Conservation (phyloP, 2,797 vertebrate species). For the Clarias fuscus region DNA sequence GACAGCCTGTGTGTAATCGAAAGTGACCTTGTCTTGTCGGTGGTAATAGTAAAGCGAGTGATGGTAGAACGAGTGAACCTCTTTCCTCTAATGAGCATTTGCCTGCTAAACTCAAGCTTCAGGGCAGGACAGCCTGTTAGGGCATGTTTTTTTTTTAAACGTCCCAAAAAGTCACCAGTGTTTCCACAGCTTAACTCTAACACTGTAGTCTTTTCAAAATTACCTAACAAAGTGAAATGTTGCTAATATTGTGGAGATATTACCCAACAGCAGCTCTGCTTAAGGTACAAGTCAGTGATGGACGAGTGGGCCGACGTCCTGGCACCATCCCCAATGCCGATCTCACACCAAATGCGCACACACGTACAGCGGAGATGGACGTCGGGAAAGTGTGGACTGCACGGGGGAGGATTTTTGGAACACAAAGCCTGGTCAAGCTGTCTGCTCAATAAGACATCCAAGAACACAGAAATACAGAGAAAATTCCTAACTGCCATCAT, state of each 20-base stretch:
- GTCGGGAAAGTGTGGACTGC: conserved; percentile 75
- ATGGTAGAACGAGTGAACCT: conserved; percentile 24
- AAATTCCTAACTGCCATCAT: conserved; percentile 55
- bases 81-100: conserved; percentile 54
- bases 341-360: conserved; percentile 62
- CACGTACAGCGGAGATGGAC: conserved; percentile 74
- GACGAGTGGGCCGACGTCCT: conserved; percentile 59
- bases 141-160: neutral
- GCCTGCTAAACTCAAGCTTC: conserved; percentile 41
- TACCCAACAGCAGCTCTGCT: conserved; percentile 28
- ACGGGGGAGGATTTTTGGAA: conserved; percentile 78
- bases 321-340: conserved; percentile 54
- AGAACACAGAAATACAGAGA: conserved; percentile 76
- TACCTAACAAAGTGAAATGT: neutral
- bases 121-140: conserved; percentile 20
- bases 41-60: conserved; percentile 39
- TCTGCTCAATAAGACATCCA: conserved; percentile 82
- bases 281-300: conserved; percentile 55
- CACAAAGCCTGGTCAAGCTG: conserved; percentile 82
- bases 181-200: conserved; percentile 9
- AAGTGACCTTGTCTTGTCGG: conserved; percentile 66
- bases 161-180: neutral
- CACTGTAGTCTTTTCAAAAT: neutral
- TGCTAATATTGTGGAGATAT: neutral
- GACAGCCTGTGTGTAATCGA: conserved; percentile 42